These are phyloP conservation scores for Spilosoma lubricipeda DNA, from an alignment of 2,888 invertebrate species.

Conservation along the genomic window DNA sequence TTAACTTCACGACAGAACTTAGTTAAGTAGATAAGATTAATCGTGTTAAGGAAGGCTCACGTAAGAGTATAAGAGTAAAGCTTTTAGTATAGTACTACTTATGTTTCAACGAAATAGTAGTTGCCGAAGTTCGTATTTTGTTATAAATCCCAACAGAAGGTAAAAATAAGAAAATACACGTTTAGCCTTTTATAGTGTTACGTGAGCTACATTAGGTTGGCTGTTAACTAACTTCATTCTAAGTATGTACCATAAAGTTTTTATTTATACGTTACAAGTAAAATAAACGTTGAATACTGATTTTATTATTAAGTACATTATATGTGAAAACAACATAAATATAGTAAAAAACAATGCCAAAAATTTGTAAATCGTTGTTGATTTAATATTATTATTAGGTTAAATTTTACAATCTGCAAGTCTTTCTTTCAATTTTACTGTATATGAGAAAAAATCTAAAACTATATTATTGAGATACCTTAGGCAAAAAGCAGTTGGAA, in stretches of 20 bases:
- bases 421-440: no score
- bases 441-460: no score
- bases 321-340: no score
- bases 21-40: slow-evolving; percentile 1
- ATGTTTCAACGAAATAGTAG: background rate
- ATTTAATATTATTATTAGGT: no score
- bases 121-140: background rate
- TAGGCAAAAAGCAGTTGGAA: no score
- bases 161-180: background rate
- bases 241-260: background rate
- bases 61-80: background rate
- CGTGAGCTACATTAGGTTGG: background rate
- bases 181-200: background rate
- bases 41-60: slow-evolving; percentile 11
- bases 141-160: background rate
- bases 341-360: no score
- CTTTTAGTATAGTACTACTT: background rate
- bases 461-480: no score
- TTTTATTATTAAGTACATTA: no score
- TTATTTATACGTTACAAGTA: no score
- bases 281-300: no score
- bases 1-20: slow-evolving; percentile 9
- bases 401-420: no score
- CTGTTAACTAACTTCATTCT: background rate
- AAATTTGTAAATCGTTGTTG: no score